Conservation (phyloP, 1,140 invertebrate genomes). For the Pectinophora gossypiella region DNA sequence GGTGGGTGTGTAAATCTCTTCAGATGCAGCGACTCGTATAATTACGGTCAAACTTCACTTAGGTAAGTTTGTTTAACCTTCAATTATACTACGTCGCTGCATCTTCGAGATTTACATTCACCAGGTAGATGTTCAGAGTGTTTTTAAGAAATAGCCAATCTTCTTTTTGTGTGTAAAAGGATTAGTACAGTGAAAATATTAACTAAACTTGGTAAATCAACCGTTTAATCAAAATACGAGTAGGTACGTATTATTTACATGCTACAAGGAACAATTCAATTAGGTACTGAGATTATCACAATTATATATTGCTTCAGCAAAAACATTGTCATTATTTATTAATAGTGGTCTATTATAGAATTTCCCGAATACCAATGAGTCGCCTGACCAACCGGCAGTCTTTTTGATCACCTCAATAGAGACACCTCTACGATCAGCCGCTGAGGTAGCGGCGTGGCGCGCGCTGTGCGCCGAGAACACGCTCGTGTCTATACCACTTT, state of each 20-base stretch:
- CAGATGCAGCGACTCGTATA: constrained; percentile 9
- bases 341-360: constrained; percentile 23
- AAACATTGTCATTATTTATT: neutral
- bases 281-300: neutral
- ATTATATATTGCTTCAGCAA: constrained; percentile 9
- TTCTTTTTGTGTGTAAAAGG: neutral
- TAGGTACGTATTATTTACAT: neutral
- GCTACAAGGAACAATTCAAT: neutral
- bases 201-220: neutral
- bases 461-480: neutral
- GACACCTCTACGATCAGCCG: neutral
- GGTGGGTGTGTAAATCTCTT: constrained; percentile 7
- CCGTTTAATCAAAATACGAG: neutral
- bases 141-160: neutral
- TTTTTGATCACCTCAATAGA: constrained; percentile 2
- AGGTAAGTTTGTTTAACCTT: constrained; percentile 7
- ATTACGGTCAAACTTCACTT: constrained; percentile 11
- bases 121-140: constrained; percentile 7
- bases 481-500: neutral
- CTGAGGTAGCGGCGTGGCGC: constrained; percentile 2
- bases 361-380: constrained; percentile 18
- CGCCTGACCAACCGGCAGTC: constrained; percentile 20
- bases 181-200: neutral
- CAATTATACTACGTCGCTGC: constrained; percentile 7
- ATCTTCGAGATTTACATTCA: constrained; percentile 9